Base-by-base conservation (phyloP, 2,113 vertebrate species). In the Pomatorhinus ruficollis region DNA sequence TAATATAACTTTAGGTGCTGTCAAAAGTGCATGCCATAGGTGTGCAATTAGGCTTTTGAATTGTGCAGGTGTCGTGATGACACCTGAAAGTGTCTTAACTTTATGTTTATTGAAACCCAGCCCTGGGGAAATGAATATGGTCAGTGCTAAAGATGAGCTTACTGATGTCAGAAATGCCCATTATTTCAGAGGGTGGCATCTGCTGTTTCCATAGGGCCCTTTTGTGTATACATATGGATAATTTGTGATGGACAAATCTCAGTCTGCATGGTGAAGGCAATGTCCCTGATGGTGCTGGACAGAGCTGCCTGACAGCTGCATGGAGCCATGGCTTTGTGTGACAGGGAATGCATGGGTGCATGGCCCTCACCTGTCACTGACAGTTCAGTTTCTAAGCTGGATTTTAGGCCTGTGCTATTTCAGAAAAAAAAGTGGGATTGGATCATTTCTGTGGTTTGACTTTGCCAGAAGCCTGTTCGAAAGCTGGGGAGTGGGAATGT, bases 341-440 rank as follows among this genome's bases (percentile, higher is more conserved):
- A 54, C 0, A 0, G 39, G 75, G 44, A 70, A 22, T 15, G 5
- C 15, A 21, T 39, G 31, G 10, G 54, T 13, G 5, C 4, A 5
- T 71, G n/a, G 21, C 65, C 56, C 18, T 79, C 27, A 27, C 12
- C 57, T 76, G 18, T 31, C 1, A 1, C 70, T 44, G 30, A 39
- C 23, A 65, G 28, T 39, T 47, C 18, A 5, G 5, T 54, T 85
- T 79, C 40, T 33, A 56, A 50, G 18, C 23, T 69, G 49, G 12
- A 50, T 86, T 30, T 44, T 69, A 66, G 28, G 6, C 31, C 30
- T 69, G 0, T 2, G 3, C 9, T 79, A 3, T 59, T 78, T 66
- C 35, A 88, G 35, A 65, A 65, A 8, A 8, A 52, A 52, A 56
- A 53, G 21, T 2, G 7, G 3, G 2, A 14, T 49, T 75, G 83